phyloP scores from a whole-genome alignment of 2,113 vertebrate genomes.

The Melanotaenia duboulayi region DNA sequence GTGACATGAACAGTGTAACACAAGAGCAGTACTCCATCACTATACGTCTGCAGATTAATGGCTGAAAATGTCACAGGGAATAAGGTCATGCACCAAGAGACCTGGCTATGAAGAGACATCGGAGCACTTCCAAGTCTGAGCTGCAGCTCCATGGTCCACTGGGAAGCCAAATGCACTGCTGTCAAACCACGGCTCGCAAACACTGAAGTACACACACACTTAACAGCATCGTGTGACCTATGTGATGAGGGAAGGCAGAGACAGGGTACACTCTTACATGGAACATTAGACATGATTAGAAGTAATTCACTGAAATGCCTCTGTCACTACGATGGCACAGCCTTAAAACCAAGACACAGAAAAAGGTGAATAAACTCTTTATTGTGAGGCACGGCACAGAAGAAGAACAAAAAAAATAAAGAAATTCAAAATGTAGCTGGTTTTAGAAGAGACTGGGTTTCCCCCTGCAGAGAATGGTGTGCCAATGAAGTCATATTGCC shows the following conservation, averaged over 20 bases:
- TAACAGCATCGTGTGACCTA: slow-evolving; percentile 45
- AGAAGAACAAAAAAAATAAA: slow-evolving; percentile 18
- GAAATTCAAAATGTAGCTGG: background rate
- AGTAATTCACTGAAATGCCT: slow-evolving; percentile 61
- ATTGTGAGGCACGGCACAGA: background rate
- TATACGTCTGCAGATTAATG: slow-evolving; percentile 79
- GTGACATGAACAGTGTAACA: slow-evolving; percentile 69
- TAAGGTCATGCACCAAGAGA: slow-evolving; percentile 78
- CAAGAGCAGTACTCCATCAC: slow-evolving; percentile 76
- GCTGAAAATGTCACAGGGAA: slow-evolving; percentile 82
- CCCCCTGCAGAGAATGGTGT: background rate
- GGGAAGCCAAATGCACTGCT: slow-evolving; percentile 65
- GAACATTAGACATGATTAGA: slow-evolving; percentile 79
- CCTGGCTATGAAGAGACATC: slow-evolving; percentile 74
- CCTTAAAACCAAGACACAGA: slow-evolving; percentile 16
- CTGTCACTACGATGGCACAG: slow-evolving; percentile 26
- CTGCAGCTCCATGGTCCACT: slow-evolving; percentile 59
- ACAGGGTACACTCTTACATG: slow-evolving; percentile 70
- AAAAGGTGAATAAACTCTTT: background rate
- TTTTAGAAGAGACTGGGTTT: background rate
- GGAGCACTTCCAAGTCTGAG: slow-evolving; percentile 68
- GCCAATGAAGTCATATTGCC: background rate
- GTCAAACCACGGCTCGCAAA: slow-evolving; percentile 49
- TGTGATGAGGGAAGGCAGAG: slow-evolving; percentile 64
- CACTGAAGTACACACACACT: slow-evolving; percentile 28